phyloP scores from a whole-genome alignment of 2,113 vertebrate species.

The Xiphophorus hellerii region DNA sequence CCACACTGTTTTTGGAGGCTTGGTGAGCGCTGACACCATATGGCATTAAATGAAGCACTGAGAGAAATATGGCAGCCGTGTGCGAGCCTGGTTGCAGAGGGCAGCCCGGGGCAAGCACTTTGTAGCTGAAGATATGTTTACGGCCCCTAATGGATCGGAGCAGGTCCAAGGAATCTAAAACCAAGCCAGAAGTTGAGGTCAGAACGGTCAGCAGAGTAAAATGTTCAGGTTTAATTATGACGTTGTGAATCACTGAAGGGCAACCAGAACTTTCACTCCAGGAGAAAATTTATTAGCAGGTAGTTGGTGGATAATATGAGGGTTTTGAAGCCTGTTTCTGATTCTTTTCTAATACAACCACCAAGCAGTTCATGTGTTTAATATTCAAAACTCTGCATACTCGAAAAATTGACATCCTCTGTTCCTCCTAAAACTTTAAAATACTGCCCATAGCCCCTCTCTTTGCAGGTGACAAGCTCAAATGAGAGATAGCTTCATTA shows the following conservation, averaged over 20 bases:
- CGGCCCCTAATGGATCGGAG: conserved; percentile 57
- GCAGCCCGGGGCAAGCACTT: conserved; percentile 47
- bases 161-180: conserved; percentile 37
- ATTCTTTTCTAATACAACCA: conserved; percentile 24
- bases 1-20: conserved; percentile 38
- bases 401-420: conserved; percentile 39
- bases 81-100: conserved; percentile 51
- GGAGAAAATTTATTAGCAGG: background rate
- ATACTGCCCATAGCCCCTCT: conserved; percentile 24
- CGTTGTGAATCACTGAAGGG: conserved; percentile 17
- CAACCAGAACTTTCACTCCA: conserved; percentile 10
- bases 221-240: conserved; percentile 43
- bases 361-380: conserved; percentile 31
- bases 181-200: conserved; percentile 45
- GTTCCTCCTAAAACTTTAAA: conserved; percentile 52
- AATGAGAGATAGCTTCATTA: conserved; percentile 77
- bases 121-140: conserved; percentile 56
- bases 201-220: conserved; percentile 20
- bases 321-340: conserved; percentile 8
- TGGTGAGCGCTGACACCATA: conserved; percentile 58
- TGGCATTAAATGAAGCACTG: conserved; percentile 52
- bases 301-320: background rate
- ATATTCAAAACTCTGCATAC: conserved; percentile 32
- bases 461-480: conserved; percentile 66
- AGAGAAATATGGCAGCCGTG: conserved; percentile 56